phyloP scores from a whole-genome alignment of 2,888 invertebrate species.

The Tolmerus cingulatus region DNA sequence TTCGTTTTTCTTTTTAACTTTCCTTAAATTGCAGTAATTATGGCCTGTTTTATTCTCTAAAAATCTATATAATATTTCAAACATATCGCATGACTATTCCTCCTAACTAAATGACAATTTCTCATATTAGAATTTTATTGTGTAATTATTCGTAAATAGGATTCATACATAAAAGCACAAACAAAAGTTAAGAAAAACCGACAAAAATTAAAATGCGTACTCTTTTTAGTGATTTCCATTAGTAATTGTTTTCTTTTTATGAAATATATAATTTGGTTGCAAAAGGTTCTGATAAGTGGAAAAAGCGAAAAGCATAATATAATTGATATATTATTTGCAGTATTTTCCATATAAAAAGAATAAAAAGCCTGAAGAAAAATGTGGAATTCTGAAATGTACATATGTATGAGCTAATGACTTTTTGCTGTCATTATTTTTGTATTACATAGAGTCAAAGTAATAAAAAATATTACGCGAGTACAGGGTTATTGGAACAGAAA shows the following conservation, averaged over 20 bases:
- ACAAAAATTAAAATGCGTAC: neutral
- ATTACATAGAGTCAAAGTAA: no score
- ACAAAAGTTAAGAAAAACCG: neutral
- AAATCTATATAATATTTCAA: neutral
- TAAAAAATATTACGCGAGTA: no score
- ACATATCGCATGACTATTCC: neutral
- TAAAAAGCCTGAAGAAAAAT: neutral
- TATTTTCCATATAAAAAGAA: neutral
- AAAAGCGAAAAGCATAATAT: neutral
- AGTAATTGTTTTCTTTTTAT: neutral
- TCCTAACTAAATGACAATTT: neutral
- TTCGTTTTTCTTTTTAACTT: neutral
- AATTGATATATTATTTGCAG: neutral
- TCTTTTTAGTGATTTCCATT: neutral
- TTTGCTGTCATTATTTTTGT: no score
- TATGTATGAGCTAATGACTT: no score
- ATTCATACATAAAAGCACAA: neutral
- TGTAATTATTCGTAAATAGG: neutral
- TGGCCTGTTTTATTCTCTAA: neutral
- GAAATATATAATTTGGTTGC: neutral
- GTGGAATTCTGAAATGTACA: neutral
- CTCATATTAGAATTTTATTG: neutral
- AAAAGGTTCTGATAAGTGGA: neutral
- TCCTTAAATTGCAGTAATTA: neutral
- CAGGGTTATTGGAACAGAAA: no score